These are phyloP conservation scores for Ceyx cyanopectus DNA, from an alignment of 2,113 vertebrate genomes.

Conservation along the genomic window DNA sequence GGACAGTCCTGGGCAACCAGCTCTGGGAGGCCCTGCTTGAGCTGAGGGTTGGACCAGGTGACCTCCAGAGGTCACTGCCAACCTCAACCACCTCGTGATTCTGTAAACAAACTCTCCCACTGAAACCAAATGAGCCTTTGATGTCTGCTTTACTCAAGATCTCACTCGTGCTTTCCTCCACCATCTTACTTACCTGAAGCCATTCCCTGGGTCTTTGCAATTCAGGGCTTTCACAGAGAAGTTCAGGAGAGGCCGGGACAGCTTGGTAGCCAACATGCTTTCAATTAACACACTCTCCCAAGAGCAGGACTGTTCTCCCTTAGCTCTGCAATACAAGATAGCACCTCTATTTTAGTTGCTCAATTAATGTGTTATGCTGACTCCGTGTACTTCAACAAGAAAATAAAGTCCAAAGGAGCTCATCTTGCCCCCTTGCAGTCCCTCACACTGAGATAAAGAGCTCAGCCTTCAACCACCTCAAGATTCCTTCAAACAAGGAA, in stretches of 20 bases:
- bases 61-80: neutral
- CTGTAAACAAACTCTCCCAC: neutral
- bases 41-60: neutral
- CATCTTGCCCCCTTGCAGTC: neutral
- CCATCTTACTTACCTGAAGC: slow-evolving; percentile 56
- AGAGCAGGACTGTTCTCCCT: neutral
- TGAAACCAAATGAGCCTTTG: neutral
- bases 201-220: slow-evolving; percentile 26
- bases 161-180: neutral
- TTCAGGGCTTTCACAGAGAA: slow-evolving; percentile 55
- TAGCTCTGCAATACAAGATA: slow-evolving; percentile 70
- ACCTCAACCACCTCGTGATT: neutral
- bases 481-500: neutral
- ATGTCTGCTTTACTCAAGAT: neutral
- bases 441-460: neutral
- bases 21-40: neutral
- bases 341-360: neutral
- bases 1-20: neutral
- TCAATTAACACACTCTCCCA: neutral
- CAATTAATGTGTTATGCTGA: slow-evolving; percentile 20
- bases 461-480: neutral
- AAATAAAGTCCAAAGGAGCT: slow-evolving; percentile 44
- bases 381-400: neutral
- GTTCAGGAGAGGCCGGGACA: slow-evolving; percentile 65
- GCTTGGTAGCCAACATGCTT: slow-evolving; percentile 66